Evolutionary conservation across 2,113 vertebrate genomes (phyloP).

Genomic region (Paraplagusia blochii): DNA sequence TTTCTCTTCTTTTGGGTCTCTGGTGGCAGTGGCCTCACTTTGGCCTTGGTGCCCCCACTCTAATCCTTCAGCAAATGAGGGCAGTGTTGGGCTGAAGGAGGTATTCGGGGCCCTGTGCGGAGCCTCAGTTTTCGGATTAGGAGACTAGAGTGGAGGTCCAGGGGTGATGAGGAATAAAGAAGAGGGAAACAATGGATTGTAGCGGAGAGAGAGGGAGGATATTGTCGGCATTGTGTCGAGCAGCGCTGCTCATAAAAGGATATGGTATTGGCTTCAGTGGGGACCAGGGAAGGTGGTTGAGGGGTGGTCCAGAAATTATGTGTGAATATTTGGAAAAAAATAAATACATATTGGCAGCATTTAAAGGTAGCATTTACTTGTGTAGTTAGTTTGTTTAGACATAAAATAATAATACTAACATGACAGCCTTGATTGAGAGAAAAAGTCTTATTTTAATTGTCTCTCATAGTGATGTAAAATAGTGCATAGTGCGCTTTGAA

Average conservation of each 20-base stretch:
- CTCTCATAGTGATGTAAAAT: too few relatives aligned
- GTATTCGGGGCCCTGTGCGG: slow-evolving; percentile 47
- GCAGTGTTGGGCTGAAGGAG: slow-evolving; percentile 53
- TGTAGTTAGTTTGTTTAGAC: too few relatives aligned
- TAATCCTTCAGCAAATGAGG: slow-evolving; percentile 75
- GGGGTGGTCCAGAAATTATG: too few relatives aligned
- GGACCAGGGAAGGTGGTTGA: background rate
- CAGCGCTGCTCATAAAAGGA: slow-evolving; percentile 13
- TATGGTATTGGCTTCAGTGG: slow-evolving; percentile 25
- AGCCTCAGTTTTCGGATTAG: slow-evolving; percentile 64
- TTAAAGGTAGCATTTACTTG: too few relatives aligned
- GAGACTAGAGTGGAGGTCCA: slow-evolving; percentile 53
- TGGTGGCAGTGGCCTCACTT: slow-evolving; percentile 51
- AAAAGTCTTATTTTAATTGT: too few relatives aligned
- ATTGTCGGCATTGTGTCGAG: slow-evolving; percentile 35
- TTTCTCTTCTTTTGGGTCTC: slow-evolving; percentile 56
- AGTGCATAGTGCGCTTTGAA: too few relatives aligned
- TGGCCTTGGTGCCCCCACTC: slow-evolving; percentile 64
- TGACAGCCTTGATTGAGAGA: too few relatives aligned
- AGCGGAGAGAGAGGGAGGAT: slow-evolving; percentile 31
- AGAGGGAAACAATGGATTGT: slow-evolving; percentile 47
- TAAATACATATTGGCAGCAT: too few relatives aligned
- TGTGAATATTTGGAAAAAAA: too few relatives aligned
- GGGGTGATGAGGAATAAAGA: slow-evolving; percentile 54
- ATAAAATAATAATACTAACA: too few relatives aligned